Evolutionary conservation across 1,140 invertebrate genomes (phyloP).

Genomic region (Drosophila kohkoa): DNA sequence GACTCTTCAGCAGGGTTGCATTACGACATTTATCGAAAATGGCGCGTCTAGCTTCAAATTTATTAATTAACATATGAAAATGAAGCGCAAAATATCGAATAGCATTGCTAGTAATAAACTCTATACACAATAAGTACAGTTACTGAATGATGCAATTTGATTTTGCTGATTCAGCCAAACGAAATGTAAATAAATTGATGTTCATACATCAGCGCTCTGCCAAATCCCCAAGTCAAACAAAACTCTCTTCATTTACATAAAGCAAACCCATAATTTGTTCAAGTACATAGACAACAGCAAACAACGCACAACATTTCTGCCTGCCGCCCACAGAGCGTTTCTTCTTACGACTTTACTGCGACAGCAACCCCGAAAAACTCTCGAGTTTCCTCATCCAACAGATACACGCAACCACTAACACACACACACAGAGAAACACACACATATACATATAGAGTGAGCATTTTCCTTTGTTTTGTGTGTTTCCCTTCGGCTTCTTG

Average conservation of each 20-base stretch:
- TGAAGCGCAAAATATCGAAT: background rate
- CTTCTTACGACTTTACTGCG: conserved; percentile 14
- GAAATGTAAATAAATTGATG: conserved; percentile 15
- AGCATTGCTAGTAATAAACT: background rate
- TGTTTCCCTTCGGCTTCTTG: conserved; percentile 38
- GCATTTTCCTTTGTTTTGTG: conserved; percentile 61
- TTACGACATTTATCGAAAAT: conserved; percentile 19
- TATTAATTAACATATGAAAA: background rate
- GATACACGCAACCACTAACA: conserved; percentile 47
- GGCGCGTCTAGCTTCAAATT: conserved; percentile 12
- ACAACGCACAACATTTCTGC: background rate
- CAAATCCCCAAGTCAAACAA: conserved; percentile 40
- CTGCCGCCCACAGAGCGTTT: conserved; percentile 1
- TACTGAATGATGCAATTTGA: background rate
- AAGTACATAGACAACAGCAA: conserved; percentile 38
- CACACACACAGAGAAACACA: conserved; percentile 41
- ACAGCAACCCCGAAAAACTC: conserved; percentile 50
- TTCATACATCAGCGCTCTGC: conserved; percentile 8
- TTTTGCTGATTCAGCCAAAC: conserved; percentile 19
- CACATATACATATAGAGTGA: background rate
- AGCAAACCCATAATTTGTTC: conserved; percentile 54
- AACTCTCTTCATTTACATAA: conserved; percentile 56
- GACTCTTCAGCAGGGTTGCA: background rate
- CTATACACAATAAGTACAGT: conserved; percentile 15
- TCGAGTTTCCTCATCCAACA: conserved; percentile 37